These are phyloP conservation scores for Maconellicoccus hirsutus DNA, from an alignment of 1,140 invertebrate genomes.

Conservation along the genomic window DNA sequence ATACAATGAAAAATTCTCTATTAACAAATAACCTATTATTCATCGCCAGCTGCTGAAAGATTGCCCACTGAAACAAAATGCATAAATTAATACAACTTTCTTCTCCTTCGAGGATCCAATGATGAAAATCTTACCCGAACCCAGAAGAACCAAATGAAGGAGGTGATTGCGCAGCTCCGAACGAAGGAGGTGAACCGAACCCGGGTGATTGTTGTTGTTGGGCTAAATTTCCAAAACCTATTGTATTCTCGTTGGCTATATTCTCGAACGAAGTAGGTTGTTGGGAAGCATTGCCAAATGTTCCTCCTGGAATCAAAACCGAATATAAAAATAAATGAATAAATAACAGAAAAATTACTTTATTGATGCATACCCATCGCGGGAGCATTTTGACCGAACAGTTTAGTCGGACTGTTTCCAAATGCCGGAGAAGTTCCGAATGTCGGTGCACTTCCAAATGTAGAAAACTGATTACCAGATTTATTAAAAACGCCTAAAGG, in stretches of 20 bases:
- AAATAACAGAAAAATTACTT: not conserved
- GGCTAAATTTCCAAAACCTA: slow-evolving; percentile 45
- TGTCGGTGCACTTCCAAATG: slow-evolving; percentile 38
- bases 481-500: not conserved
- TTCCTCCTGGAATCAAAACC: no score
- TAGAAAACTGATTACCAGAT: slow-evolving; percentile 25
- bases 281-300: slow-evolving; percentile 33
- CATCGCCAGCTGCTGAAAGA: slow-evolving; percentile 28
- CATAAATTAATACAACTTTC: no score
- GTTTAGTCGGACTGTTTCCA: slow-evolving; percentile 38
- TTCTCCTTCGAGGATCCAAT: no score
- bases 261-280: slow-evolving; percentile 42
- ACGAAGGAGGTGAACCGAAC: slow-evolving; percentile 21
- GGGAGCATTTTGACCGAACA: slow-evolving; percentile 34
- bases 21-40: no score
- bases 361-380: not conserved
- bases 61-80: slow-evolving; percentile 27
- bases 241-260: slow-evolving; percentile 41
- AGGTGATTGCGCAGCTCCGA: not conserved
- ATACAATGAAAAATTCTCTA: no score
- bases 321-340: not conserved
- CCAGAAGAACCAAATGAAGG: slow-evolving; percentile 21
- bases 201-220: slow-evolving; percentile 35
- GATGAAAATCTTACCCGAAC: slow-evolving; percentile 22
- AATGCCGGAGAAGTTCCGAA: slow-evolving; percentile 42